Conservation (phyloP, 2,888 invertebrate species). For the Pristionchus fissidentatus region DNA sequence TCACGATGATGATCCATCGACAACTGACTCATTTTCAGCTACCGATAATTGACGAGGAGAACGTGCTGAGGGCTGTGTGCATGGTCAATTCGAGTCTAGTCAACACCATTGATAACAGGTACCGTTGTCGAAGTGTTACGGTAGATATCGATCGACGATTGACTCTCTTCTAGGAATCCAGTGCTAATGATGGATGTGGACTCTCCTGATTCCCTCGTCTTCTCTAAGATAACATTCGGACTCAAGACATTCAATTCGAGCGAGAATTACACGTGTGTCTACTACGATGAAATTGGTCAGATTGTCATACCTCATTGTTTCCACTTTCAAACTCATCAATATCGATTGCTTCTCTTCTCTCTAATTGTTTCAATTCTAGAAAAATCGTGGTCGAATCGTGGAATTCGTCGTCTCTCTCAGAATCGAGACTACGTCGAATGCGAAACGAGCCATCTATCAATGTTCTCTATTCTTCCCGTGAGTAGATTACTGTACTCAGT, state of each 20-base stretch:
- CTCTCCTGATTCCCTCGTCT: conserved; percentile 51
- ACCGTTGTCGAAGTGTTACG: not conserved
- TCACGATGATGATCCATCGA: not conserved
- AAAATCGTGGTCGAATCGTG: conserved; percentile 71
- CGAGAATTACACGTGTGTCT: conserved; percentile 72
- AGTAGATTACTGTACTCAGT: conserved; percentile 36
- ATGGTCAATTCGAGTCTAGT: conserved; percentile 52
- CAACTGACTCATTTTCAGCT: conserved; percentile 50
- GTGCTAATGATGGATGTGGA: conserved; percentile 63
- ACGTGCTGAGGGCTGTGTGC: conserved; percentile 58
- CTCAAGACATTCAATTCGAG: conserved; percentile 58
- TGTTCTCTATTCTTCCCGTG: conserved; percentile 70
- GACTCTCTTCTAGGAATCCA: conserved; percentile 39
- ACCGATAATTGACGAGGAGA: conserved; percentile 56
- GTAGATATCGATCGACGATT: not conserved
- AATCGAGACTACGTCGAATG: conserved; percentile 68
- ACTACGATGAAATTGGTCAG: conserved; percentile 65
- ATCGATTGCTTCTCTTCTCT: not conserved
- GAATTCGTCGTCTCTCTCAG: conserved; percentile 61
- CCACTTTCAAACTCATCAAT: not conserved
- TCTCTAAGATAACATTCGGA: conserved; percentile 60
- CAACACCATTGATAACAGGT: conserved; percentile 42
- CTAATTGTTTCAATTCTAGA: conserved; percentile 17
- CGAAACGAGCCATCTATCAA: conserved; percentile 68
- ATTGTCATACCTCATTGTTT: too few species aligned